A percentile compares a stretch with the other conserved stretches of the same genome.
These are phyloP conservation scores for Drosophila paramelanica DNA, from an alignment of 2,888 invertebrate genomes.

Conservation along the genomic window DNA sequence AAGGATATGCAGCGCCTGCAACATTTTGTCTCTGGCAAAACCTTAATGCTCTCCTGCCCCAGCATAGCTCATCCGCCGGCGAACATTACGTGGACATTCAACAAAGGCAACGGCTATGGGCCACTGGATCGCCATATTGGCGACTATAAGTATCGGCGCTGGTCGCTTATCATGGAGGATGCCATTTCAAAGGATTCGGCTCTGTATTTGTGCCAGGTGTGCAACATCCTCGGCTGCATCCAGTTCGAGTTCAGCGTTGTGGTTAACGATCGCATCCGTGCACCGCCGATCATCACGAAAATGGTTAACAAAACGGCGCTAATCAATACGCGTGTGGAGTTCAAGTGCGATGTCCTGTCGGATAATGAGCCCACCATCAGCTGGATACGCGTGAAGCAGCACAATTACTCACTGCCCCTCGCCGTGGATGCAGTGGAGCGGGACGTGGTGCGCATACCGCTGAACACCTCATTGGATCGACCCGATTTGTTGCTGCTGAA, in stretches of 20 bases:
- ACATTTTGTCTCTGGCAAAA: slow-evolving; percentile 90
- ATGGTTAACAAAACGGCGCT: slow-evolving; percentile 92
- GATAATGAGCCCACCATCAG: slow-evolving; percentile 93
- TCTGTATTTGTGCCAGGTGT: slow-evolving; percentile 94
- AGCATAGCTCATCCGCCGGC: slow-evolving; percentile 90
- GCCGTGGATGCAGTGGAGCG: not conserved
- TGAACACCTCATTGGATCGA: slow-evolving; percentile 54
- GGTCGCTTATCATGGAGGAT: slow-evolving; percentile 92
- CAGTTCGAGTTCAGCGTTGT: slow-evolving; percentile 89
- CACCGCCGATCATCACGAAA: slow-evolving; percentile 93
- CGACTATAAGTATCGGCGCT: slow-evolving; percentile 88
- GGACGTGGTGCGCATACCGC: slow-evolving; percentile 34
- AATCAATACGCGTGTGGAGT: slow-evolving; percentile 89
- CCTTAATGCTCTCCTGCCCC: slow-evolving; percentile 88
- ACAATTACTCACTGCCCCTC: slow-evolving; percentile 48
- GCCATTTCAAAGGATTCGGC: slow-evolving; percentile 93
- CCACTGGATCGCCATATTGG: slow-evolving; percentile 89
- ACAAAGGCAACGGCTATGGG: slow-evolving; percentile 85
- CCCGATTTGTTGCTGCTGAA: slow-evolving; percentile 89
- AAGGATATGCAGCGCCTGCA: slow-evolving; percentile 12
- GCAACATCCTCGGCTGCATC: slow-evolving; percentile 92
- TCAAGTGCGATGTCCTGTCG: slow-evolving; percentile 93
- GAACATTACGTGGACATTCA: slow-evolving; percentile 94
- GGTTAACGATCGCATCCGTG: slow-evolving; percentile 92
- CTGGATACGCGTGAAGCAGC: slow-evolving; percentile 88